A percentile compares a stretch with the other conserved stretches of the same genome.
phyloP scores from a whole-genome alignment of 2,888 invertebrate species.

The Phymatocera aterrima region DNA sequence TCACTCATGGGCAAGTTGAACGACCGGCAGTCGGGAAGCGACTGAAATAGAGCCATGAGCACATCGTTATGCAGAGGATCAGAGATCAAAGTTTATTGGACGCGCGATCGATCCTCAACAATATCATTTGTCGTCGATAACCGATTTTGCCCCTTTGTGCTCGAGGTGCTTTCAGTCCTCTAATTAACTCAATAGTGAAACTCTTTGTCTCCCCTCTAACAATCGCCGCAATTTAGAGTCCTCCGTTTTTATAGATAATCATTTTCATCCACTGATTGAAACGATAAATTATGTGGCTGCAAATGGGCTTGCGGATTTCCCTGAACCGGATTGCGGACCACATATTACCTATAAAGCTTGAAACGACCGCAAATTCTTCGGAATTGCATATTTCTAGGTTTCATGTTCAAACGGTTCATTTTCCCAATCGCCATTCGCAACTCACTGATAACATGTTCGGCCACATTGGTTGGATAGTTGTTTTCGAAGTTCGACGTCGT shows the following conservation, averaged over 20 bases:
- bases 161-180: not conserved
- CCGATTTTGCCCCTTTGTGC: not conserved
- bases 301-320: not conserved
- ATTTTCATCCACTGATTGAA: not conserved
- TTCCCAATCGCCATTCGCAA: not conserved
- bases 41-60: constrained; percentile 21
- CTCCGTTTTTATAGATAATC: no score
- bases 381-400: not conserved
- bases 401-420: not conserved
- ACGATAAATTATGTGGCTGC: not conserved
- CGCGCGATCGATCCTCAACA: constrained; percentile 28
- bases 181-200: not conserved
- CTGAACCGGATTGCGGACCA: not conserved
- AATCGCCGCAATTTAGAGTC: not conserved
- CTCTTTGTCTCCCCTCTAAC: not conserved
- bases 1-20: constrained; percentile 12
- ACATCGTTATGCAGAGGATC: constrained; percentile 40
- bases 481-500: not conserved
- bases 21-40: constrained; percentile 15
- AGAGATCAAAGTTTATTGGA: constrained; percentile 55
- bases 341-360: not conserved
- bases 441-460: not conserved
- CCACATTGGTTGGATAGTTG: no score
- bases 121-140: constrained; percentile 9
- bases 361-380: not conserved